Base-by-base conservation (phyloP, 2,113 vertebrate species). In the Limnothrissa miodon region DNA sequence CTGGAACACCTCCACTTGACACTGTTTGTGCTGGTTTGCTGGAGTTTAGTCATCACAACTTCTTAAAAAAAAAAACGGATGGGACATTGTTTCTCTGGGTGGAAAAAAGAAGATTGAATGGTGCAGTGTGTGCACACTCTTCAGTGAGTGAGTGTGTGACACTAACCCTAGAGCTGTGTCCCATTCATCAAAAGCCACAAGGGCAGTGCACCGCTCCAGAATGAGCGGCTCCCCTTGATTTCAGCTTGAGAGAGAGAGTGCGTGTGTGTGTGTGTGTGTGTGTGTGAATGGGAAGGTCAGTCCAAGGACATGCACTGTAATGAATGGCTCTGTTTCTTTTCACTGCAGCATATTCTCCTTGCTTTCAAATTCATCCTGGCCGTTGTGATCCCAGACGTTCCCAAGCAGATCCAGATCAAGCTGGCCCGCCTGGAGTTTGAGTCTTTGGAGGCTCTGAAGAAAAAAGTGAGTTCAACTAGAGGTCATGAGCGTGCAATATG, bases 401-500 rank as follows among this genome's bases (percentile, higher is more conserved):
- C 97, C 44, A 95, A 94, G 87, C 93, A 96, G 39, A 97, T 99
- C 88, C 96, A 96, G 90, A 89, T 93, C 80, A 96, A 97, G 87
- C 92, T 99, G n/a, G 93, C 94, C 82, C 94, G 91, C 19, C 81
- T 98, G 92, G 98, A 99, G 88, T 99, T 98, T 83, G 97, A 99
- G 88, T 99, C 97, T 21, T 83, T 98, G 89, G 97, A 98, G 88
- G 98, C 98, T 13, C 95, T 99, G 45, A 99, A 99, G 91, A 96
- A 96, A 87, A 97, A 97, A 96, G 98, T 99, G 95, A 93, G 90
- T 79, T 81, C 53, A 29, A 9, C 1, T 1, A 62, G n/a, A 9
- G 56, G n/a, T 23, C 25, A 70, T 8, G n/a, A 82, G 4, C 45
- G 17, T 29, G 1, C 81, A 10, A 15, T 48, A 15, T 48, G 46